Evolutionary conservation across 2,113 vertebrate species (phyloP), one percentile per base, ranked within the genome.

Genomic region (Camarhynchus parvulus): DNA sequence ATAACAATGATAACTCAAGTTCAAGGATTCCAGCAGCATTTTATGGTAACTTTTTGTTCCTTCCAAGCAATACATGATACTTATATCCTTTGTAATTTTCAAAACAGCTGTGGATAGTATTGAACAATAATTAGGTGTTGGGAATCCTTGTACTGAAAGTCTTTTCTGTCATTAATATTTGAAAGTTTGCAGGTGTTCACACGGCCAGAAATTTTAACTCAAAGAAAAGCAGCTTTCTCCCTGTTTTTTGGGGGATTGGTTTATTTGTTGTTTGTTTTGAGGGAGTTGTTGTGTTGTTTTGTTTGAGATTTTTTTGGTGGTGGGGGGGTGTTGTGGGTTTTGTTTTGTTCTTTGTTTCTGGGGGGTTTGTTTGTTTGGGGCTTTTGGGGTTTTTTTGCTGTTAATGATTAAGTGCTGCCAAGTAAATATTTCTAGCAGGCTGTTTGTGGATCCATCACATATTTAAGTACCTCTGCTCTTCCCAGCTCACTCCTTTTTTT

Each of bases 391-490:
- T 37, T 41, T 79, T 66, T 86, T 81, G 17, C 52, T 91, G 84
- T 94, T 95, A 92, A 83, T 95, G 55, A 87, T 92, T 92, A 94
- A 85, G 52, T 79, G 37, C n/a, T 91, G 28, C 66, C 37, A 73
- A 46, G 89, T 64, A 39, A 76, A 68, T 72, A 53, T 92, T 91
- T 89, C 69, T 87, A 64, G 28, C 46, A 53, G 73, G 27, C 33
- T 89, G 1, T 63, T 66, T 77, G 15, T 70, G n/a, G 22, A 47
- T 73, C 19, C 0, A 0, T 35, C 55, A 37, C 1, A 0, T 44
- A 47, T 33, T 59, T 44, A 46, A 79, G 58, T 37, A 86, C 31
- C 21, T 83, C 37, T 82, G 44, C 49, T 85, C 62, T 76, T 95
- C 74, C 58, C 44, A 39, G 41, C 28, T 63, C 28, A 20, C 30